phyloP scores from a whole-genome alignment of 2,888 invertebrate species.

The Lasioglossum pauxillum region DNA sequence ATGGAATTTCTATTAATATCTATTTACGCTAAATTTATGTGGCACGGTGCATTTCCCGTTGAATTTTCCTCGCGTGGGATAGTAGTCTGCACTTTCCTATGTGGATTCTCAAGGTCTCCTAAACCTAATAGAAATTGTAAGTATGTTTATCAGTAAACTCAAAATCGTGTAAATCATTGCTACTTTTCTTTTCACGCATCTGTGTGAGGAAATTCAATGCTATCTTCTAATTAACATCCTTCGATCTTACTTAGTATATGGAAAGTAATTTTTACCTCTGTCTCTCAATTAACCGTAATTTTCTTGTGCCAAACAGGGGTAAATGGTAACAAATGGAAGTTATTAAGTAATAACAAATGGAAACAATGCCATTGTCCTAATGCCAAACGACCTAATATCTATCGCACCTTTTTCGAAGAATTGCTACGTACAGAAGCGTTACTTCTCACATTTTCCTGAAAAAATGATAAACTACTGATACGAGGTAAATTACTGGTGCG shows the following conservation, averaged over 20 bases:
- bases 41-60: not conserved
- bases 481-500: too few relatives aligned
- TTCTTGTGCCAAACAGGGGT: too few relatives aligned
- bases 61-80: not conserved
- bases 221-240: not conserved
- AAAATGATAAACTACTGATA: too few relatives aligned
- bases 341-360: too few relatives aligned
- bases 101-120: not conserved
- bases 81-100: not conserved
- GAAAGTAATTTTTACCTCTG: not conserved
- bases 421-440: too few relatives aligned
- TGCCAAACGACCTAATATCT: too few relatives aligned
- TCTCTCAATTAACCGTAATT: not conserved
- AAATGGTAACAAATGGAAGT: too few relatives aligned
- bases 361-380: too few relatives aligned
- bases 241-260: not conserved
- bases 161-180: not conserved
- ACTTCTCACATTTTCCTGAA: too few relatives aligned
- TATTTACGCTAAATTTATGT: slow-evolving; percentile 53
- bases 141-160: not conserved
- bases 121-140: not conserved
- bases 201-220: not conserved
- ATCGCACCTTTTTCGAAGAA: too few relatives aligned
- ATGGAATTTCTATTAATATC: slow-evolving; percentile 58
- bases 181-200: not conserved